These are phyloP conservation scores for Eciton burchellii DNA, from an alignment of 1,140 invertebrate species.

Conservation along the genomic window DNA sequence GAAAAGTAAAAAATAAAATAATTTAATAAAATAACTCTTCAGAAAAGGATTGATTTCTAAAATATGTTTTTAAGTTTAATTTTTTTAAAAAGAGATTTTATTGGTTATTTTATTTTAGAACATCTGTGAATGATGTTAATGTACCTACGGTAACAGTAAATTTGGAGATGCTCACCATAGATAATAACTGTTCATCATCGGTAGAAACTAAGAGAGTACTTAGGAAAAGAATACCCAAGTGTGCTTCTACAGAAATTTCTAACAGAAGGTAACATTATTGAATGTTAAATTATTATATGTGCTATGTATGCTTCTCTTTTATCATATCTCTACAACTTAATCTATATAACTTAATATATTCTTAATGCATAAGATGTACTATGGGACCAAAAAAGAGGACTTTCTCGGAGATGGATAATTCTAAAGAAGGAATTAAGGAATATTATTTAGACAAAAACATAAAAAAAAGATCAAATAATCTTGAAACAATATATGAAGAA, in stretches of 20 bases:
- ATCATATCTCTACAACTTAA: no score
- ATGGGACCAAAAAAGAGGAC: constrained; percentile 78
- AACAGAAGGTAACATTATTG: constrained; percentile 78
- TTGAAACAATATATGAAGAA: constrained; percentile 84
- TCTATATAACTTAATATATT: background rate
- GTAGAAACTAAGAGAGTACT: constrained; percentile 47
- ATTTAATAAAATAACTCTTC: no score
- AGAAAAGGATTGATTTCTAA: no score
- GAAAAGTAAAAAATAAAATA: no score
- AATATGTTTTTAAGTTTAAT: no score
- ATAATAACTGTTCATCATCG: constrained; percentile 53
- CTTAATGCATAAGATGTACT: constrained; percentile 74
- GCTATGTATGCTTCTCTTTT: no score
- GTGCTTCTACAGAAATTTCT: constrained; percentile 56
- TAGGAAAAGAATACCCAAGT: constrained; percentile 69
- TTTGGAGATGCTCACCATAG: constrained; percentile 80
- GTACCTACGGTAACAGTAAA: constrained; percentile 79
- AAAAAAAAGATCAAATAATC: constrained; percentile 75
- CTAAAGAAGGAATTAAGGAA: constrained; percentile 74
- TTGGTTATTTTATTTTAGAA: constrained; percentile 33
- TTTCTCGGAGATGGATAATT: constrained; percentile 74
- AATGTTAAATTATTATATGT: background rate
- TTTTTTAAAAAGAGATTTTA: no score
- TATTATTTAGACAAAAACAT: constrained; percentile 82
- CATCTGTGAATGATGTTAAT: constrained; percentile 65